A percentile compares a stretch with the other conserved stretches of the same genome.
Evolutionary conservation across 2,113 vertebrate species (phyloP).

Genomic region (Bos indicus): DNA sequence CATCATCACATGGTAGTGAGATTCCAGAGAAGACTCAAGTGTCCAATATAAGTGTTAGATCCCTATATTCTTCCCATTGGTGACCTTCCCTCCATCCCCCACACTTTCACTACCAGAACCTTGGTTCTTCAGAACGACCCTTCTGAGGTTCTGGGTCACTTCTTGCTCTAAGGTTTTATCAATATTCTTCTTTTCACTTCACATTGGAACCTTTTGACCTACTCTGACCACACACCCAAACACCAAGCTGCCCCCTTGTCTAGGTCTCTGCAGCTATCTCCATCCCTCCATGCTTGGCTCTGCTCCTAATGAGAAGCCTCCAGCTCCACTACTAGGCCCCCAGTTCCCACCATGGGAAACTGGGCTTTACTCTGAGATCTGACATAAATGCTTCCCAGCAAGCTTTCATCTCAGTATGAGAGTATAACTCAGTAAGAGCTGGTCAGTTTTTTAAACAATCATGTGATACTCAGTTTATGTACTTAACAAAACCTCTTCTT

Average conservation of each 20-base stretch:
- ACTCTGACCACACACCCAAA: neutral
- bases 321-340: neutral
- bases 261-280: neutral
- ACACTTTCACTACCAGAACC: neutral
- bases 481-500: neutral
- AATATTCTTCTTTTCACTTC: neutral
- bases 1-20: neutral
- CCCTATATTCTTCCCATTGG: neutral
- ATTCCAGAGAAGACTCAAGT: neutral
- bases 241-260: neutral
- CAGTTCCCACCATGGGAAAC: neutral
- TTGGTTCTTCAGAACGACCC: neutral
- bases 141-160: neutral
- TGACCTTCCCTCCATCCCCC: neutral
- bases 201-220: neutral
- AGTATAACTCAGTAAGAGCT: neutral
- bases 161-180: neutral
- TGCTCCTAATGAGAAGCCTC: neutral
- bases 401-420: neutral
- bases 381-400: neutral
- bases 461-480: neutral
- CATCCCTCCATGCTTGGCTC: neutral
- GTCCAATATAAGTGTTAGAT: neutral
- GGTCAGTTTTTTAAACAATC: neutral
- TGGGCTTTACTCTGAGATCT: neutral